Percentiles rank a stretch among this genome's conserved stretches.
These are phyloP conservation scores for Heterodera schachtii DNA, from an alignment of 1,140 invertebrate genomes.

Conservation along the genomic window DNA sequence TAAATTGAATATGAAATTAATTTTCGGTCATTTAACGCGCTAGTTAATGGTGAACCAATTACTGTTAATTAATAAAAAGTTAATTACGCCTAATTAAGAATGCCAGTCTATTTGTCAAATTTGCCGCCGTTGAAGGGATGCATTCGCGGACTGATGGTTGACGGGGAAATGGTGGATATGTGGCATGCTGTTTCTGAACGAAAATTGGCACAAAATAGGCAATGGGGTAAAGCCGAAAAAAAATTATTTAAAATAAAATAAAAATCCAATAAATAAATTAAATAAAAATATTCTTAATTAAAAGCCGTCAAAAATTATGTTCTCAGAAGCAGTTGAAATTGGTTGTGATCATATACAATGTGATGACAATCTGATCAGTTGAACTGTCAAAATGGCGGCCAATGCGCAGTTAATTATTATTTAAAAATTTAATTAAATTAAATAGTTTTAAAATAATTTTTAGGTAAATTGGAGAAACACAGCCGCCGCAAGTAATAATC, in stretches of 20 bases:
- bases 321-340: conserved; percentile 48
- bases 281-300: neutral
- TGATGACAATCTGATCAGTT: no score
- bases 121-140: conserved; percentile 48
- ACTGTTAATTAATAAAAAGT: no score
- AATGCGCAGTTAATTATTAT: conserved; percentile 38
- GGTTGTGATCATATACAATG: conserved; percentile 50
- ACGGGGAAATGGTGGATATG: conserved; percentile 39
- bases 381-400: conserved; percentile 51
- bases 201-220: neutral
- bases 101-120: conserved; percentile 44
- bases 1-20: no score
- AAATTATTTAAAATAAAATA: no score
- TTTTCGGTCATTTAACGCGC: no score
- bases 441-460: neutral
- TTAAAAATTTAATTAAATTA: no score
- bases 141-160: conserved; percentile 51
- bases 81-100: conserved; percentile 17
- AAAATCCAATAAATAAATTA: no score
- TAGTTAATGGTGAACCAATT: no score
- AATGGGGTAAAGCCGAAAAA: conserved; percentile 18
- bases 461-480: conserved; percentile 2
- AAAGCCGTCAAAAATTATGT: conserved; percentile 18
- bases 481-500: no score
- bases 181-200: conserved; percentile 4